phyloP scores from a whole-genome alignment of 2,113 vertebrate species.

The Arenaria interpres region DNA sequence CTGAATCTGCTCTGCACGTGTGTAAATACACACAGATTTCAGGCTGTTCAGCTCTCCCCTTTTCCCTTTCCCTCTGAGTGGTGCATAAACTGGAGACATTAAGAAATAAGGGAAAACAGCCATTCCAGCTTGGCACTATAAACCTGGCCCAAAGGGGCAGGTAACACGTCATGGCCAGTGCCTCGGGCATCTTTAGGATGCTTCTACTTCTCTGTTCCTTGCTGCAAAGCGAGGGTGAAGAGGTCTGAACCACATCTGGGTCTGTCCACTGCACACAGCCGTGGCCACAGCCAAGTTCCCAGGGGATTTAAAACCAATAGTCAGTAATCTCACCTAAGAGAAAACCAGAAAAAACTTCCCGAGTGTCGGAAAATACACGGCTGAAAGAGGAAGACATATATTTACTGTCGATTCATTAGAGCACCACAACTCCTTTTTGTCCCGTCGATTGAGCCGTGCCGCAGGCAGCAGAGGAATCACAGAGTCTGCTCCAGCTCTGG shows the following conservation, averaged over 20 bases:
- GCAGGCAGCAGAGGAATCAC: background rate
- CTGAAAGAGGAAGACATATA: background rate
- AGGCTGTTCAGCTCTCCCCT: background rate
- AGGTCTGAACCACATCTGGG: background rate
- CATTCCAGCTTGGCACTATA: background rate
- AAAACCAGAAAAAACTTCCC: background rate
- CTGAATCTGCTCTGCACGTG: background rate
- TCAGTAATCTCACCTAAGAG: background rate
- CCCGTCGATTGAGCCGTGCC: background rate
- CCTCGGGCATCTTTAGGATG: background rate
- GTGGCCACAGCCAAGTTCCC: background rate
- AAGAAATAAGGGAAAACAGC: background rate
- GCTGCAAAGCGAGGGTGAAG: background rate
- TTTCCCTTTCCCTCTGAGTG: background rate
- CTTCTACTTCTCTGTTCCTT: background rate
- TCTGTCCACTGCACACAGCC: background rate
- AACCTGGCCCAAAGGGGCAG: background rate
- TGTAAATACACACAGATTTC: background rate
- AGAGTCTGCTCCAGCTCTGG: background rate
- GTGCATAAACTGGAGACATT: background rate
- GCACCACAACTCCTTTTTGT: background rate
- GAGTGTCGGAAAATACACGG: background rate
- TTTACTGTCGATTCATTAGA: background rate
- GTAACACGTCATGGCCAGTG: rapidly evolving
- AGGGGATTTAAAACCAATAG: background rate